Conservation (phyloP, 2,113 vertebrate genomes). For the Gasterosteus nipponicus region DNA sequence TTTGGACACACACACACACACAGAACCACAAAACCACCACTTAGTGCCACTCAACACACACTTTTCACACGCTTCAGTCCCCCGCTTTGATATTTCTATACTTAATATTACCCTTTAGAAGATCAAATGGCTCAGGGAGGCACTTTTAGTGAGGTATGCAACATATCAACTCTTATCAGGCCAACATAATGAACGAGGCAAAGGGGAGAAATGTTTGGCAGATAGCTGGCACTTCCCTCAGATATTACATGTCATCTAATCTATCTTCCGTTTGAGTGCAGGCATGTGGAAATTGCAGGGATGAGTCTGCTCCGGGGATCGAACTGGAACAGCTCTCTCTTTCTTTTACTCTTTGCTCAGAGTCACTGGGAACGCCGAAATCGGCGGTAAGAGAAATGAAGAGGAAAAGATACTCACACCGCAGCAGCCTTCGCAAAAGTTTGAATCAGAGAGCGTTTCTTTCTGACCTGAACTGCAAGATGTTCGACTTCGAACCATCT, state of each 20-base stretch:
- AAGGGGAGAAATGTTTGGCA: conserved; percentile 28
- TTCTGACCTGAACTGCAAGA: background rate
- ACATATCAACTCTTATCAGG: conserved; percentile 34
- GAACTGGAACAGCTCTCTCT: conserved; percentile 51
- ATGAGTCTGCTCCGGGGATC: conserved; percentile 44
- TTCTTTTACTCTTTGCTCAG: conserved; percentile 39
- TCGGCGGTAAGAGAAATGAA: conserved; percentile 47
- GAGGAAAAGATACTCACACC: conserved; percentile 28
- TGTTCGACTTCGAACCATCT: background rate
- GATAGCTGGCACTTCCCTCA: conserved; percentile 30
- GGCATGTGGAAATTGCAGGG: conserved; percentile 55
- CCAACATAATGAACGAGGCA: conserved; percentile 34
- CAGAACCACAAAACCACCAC: conserved; percentile 19
- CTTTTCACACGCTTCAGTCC: conserved; percentile 13
- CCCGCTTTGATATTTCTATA: conserved; percentile 40
- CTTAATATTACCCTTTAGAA: conserved; percentile 15
- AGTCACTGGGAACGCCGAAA: conserved; percentile 34
- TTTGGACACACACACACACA: conserved; percentile 18
- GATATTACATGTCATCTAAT: conserved; percentile 48
- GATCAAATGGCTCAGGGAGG: conserved; percentile 27
- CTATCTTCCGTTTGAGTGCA: conserved; percentile 42
- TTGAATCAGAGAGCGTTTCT: conserved; percentile 18
- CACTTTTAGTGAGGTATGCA: background rate
- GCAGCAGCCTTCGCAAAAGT: conserved; percentile 13
- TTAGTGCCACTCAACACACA: conserved; percentile 38